Base-by-base conservation (phyloP, 2,888 invertebrate species). In the Dyspetes luteomarginatus region DNA sequence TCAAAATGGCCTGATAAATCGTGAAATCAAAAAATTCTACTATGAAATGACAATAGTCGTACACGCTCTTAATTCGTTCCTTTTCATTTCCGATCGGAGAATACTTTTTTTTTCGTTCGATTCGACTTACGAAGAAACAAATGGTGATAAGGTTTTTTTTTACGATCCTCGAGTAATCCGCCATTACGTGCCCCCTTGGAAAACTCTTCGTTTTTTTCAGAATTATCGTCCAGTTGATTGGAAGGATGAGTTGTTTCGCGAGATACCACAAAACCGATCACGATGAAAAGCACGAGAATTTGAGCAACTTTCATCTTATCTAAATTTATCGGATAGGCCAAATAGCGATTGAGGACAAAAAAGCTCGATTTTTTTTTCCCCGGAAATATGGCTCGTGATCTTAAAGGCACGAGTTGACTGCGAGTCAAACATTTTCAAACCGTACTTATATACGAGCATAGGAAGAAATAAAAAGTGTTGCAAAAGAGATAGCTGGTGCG, bases 81-180 rank as follows among this genome's bases (percentile, higher is more conserved):
- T 64, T 48, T 56, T 43, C 22, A 19, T 26, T 60, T 12, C 9
- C 60, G 41, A 60, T 12, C 5, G 3, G 15, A 12, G 41, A 43
- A 22, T 12, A n/a, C 30, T 56, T 56, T 62, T 62, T 26, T 0
- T 9, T 56, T 12, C 22, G 12, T 52, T 52, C 12, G 4, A 28
- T 24, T 48, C 12, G 69, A 85, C 84, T 85, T 83, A 85, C 84
- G 75, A 26, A 84, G 48, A 62, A 81, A 82, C 9, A 81, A 56
- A 58, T 77, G 62, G 30, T 82, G 72, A 52, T 78, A 81, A 24
- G 78, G 82, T 65, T 85, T 85, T 75, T 73, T 81, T 76, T 85
- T 85, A 12, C 84, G 81, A 45, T 64, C 45, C 56, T 81, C 82
- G 48, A 60, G n/a, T 15, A 36, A 43, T 24, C 45, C 30, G 62